A percentile compares a stretch with the other conserved stretches of the same genome.
These are phyloP conservation scores for Drosophila austrosaltans DNA, from an alignment of 2,888 invertebrate genomes.

Conservation along the genomic window DNA sequence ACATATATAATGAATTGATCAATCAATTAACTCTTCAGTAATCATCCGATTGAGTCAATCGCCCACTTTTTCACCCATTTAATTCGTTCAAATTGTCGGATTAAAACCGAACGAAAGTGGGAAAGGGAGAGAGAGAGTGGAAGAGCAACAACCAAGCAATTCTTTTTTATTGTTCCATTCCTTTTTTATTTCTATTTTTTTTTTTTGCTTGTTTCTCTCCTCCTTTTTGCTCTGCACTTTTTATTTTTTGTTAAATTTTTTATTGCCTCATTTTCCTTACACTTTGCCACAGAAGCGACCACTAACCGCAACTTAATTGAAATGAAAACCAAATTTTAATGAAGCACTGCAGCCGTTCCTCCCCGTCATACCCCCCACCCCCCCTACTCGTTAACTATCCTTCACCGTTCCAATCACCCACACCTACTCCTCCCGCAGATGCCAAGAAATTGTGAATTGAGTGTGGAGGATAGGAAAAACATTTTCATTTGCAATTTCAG, in stretches of 20 bases:
- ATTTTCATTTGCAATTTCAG: slow-evolving; percentile 13
- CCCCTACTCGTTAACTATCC: too few relatives aligned
- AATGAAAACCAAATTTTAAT: slow-evolving; percentile 73
- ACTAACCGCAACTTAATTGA: slow-evolving; percentile 75
- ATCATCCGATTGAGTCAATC: slow-evolving; percentile 2
- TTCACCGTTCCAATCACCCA: too few relatives aligned
- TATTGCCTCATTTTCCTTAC: slow-evolving; percentile 51
- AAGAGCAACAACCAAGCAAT: slow-evolving; percentile 6
- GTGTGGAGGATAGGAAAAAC: slow-evolving; percentile 5
- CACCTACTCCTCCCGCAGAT: neutral
- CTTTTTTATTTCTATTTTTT: neutral
- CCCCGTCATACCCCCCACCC: neutral
- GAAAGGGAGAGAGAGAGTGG: neutral
- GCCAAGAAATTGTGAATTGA: slow-evolving; percentile 12
- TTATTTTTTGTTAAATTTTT: slow-evolving; percentile 11
- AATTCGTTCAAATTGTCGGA: slow-evolving; percentile 4
- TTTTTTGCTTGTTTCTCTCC: neutral
- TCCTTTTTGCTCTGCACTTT: slow-evolving; percentile 1
- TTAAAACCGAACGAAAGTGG: neutral
- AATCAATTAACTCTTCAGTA: slow-evolving; percentile 5
- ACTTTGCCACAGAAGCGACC: slow-evolving; percentile 49
- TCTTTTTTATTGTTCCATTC: slow-evolving; percentile 2
- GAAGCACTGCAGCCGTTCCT: slow-evolving; percentile 47
- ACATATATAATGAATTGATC: neutral
- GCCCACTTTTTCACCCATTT: slow-evolving; percentile 3